Conservation (phyloP, 2,113 vertebrate species). For the Crotophaga sulcirostris region DNA sequence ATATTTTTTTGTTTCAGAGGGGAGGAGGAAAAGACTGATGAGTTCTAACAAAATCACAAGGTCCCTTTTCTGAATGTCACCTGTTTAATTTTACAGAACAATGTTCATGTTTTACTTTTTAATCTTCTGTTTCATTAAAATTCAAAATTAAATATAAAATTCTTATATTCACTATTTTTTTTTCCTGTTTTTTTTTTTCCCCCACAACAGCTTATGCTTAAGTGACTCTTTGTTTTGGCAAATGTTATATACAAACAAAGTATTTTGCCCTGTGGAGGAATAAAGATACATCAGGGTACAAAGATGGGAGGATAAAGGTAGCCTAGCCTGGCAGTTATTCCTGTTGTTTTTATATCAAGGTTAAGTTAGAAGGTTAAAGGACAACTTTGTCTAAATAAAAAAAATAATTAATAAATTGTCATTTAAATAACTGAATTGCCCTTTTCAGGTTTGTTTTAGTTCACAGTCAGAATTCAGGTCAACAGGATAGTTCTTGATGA, state of each 20-base stretch:
- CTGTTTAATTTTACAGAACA: background rate
- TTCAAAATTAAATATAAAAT: background rate
- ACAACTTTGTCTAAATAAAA: background rate
- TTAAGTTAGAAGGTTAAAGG: background rate
- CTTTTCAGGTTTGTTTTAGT: background rate
- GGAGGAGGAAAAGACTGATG: background rate
- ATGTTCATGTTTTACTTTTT: background rate
- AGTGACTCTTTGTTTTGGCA: background rate
- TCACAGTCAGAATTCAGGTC: background rate
- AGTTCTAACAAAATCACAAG: background rate
- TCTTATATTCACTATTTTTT: background rate
- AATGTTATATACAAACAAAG: background rate
- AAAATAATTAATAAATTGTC: background rate
- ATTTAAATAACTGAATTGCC: background rate
- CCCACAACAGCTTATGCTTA: background rate
- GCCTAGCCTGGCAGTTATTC: background rate
- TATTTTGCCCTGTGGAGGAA: background rate
- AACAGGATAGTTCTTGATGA: background rate
- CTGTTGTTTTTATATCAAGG: background rate
- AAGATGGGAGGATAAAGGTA: background rate
- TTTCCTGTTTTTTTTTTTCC: fast-evolving
- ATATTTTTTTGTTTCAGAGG: background rate
- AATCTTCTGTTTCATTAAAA: background rate
- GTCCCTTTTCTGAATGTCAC: background rate
- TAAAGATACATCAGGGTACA: background rate